A percentile compares a stretch with the other conserved stretches of the same genome.
phyloP scores from a whole-genome alignment of 2,888 invertebrate species.

The Acanthacorydalis orientalis region DNA sequence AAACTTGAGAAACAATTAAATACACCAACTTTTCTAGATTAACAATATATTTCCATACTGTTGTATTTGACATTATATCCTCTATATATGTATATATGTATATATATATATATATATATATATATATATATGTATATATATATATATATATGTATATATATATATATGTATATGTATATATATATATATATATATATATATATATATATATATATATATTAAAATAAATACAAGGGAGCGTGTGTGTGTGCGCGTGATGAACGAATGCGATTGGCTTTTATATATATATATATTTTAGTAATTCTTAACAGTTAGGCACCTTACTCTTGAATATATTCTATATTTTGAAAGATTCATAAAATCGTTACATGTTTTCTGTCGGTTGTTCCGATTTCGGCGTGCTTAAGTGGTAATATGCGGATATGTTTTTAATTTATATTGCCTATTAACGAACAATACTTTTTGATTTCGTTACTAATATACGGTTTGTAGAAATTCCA shows the following conservation, averaged over 20 bases:
- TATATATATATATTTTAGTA: neutral
- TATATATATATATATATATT: too few species aligned
- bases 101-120: too few species aligned
- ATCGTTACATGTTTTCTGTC: neutral
- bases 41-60: neutral
- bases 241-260: neutral
- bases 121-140: too few species aligned
- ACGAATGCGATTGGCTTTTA: neutral
- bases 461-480: too few species aligned
- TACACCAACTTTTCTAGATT: neutral
- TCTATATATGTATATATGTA: neutral
- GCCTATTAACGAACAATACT: too few species aligned
- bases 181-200: too few species aligned
- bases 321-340: neutral
- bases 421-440: too few species aligned
- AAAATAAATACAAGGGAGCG: neutral
- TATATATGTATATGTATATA: too few species aligned
- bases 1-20: neutral
- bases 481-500: too few species aligned
- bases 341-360: neutral
- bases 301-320: neutral
- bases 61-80: neutral
- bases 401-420: too few species aligned
- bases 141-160: too few species aligned
- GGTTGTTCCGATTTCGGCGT: too few species aligned